Evolutionary conservation across 2,888 invertebrate species (phyloP).

Genomic region (Suillia variegata): DNA sequence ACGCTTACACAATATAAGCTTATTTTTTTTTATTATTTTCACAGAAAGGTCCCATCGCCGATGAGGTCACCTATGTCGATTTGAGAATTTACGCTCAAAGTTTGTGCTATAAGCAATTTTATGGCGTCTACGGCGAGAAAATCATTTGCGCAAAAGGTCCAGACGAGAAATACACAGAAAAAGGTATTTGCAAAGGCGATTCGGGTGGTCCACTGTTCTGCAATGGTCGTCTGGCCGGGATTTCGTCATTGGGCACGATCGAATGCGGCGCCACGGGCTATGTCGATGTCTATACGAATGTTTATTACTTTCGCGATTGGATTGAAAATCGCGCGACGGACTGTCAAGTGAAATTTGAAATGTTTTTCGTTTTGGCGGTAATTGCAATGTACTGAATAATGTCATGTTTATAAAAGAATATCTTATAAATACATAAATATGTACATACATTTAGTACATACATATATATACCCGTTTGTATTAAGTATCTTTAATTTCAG

Average conservation of each 20-base stretch:
- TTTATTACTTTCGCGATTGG: not conserved
- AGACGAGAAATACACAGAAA: not conserved
- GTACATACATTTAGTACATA: too few relatives aligned
- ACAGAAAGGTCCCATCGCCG: not conserved
- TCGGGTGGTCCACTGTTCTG: not conserved
- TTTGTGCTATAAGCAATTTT: not conserved
- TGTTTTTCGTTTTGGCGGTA: too few relatives aligned
- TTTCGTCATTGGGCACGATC: not conserved
- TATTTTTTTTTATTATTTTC: too few relatives aligned
- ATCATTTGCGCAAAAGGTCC: not conserved
- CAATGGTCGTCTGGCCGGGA: not conserved
- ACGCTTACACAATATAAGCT: too few relatives aligned
- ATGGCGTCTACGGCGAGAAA: too few relatives aligned
- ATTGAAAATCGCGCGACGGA: too few relatives aligned
- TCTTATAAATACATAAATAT: too few relatives aligned
- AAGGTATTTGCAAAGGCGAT: not conserved
- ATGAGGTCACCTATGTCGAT: not conserved
- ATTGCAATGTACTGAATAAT: too few relatives aligned
- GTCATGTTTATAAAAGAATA: too few relatives aligned
- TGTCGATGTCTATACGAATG: not conserved
- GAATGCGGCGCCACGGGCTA: not conserved
- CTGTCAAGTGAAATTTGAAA: too few relatives aligned
- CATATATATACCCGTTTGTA: too few relatives aligned
- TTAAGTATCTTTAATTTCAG: too few relatives aligned
- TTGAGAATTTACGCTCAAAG: not conserved